Evolutionary conservation across 2,888 invertebrate genomes (phyloP), one percentile per base, ranked within the genome.

Genomic region (Furcula furcula): DNA sequence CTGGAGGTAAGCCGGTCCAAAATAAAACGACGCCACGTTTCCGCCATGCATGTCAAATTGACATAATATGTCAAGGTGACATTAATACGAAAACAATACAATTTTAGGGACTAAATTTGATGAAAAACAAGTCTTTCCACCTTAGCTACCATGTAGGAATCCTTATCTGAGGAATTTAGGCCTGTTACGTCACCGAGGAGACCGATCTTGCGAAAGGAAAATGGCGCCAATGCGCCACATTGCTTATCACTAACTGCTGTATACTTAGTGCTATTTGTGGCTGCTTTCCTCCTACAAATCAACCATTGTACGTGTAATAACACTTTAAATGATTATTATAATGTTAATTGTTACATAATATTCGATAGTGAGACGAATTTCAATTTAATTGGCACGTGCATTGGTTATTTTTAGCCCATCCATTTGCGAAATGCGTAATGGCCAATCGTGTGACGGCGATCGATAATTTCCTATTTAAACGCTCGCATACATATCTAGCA

Each of bases 31-130:
- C 87, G 89, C 87, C 88, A 88, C 88, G 88, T 87, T 88, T 86
- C 82, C 81, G 86, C 87, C 87, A 86, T 84, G 75, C 80, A 79
- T 89, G 89, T 89, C 89, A 89, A 72, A 74, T 76, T 89, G 89
- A 89, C 89, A 63, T 73, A 57, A 78, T 80, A 83, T 73, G 89
- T 89, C 89, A 89, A 87, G 83, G 80, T 89, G 89, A 89, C 89
- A 88, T 83, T 61, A 72, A 72, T 66, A 84, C 59, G 70, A 87
- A 86, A 87, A 85, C 87, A 88, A 83, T 53, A 62, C 67, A 63
- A 69, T 72, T 76, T 67, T 65, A 56, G 40, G 47, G 48, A 35
- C 51, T 57, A 77, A 74, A 66, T 57, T 47, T 34, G 44, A 40
- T 32, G 41, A 61, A 61, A 72, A 76, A 63, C 44, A 42, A 36